Conservation (phyloP, 2,113 vertebrate genomes). For the Sceloporus tristichus region DNA sequence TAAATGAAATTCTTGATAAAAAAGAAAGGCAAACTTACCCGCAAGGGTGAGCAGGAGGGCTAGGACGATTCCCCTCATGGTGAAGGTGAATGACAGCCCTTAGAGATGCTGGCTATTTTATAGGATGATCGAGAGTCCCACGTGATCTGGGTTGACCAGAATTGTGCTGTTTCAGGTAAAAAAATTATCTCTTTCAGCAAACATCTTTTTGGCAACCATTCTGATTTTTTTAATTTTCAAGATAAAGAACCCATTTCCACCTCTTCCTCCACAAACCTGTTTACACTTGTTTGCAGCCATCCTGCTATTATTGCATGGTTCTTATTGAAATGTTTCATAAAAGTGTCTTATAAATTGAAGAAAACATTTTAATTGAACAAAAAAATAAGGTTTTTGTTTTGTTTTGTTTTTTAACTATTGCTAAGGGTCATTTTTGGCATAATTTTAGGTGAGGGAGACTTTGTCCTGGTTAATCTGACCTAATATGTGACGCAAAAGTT, state of each 20-base stretch:
- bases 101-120: constrained; percentile 66
- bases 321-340: not conserved
- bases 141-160: constrained; percentile 49
- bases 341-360: not conserved
- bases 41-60: constrained; percentile 81
- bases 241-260: constrained; percentile 13
- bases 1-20: not conserved
- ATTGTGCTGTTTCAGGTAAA: constrained; percentile 67
- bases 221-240: constrained; percentile 25
- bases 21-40: constrained; percentile 74
- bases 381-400: constrained; percentile 41
- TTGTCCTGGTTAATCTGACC: constrained; percentile 72
- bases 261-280: not conserved
- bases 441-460: constrained; percentile 47
- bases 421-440: constrained; percentile 8
- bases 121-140: constrained; percentile 62
- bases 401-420: constrained; percentile 25
- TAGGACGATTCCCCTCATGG: constrained; percentile 85
- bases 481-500: constrained; percentile 46
- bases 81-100: constrained; percentile 66
- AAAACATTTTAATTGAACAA: not conserved
- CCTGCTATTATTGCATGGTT: not conserved
- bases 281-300: not conserved
- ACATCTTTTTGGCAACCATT: constrained; percentile 52
- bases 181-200: constrained; percentile 67